Base-by-base conservation (phyloP, 2,888 invertebrate species). In the Calliopum simillimum region DNA sequence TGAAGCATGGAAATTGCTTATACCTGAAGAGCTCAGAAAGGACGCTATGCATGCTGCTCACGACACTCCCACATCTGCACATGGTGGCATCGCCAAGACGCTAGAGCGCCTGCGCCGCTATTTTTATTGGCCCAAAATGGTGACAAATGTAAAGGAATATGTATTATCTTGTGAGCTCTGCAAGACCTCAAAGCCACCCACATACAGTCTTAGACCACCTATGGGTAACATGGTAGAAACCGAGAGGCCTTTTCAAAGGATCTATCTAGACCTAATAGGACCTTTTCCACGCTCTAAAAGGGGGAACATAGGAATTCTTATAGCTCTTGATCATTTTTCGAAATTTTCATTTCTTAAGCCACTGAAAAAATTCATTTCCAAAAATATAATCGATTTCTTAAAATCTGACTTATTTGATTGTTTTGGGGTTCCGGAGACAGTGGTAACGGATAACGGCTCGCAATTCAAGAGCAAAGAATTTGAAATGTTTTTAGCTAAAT, bases 81-180 rank as follows among this genome's bases (percentile, higher is more conserved):
- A 75, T 33, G 65, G 72, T 1, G 71, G 73, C 11, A 53, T 68
- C 1, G 53, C 19, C 12, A 53, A 53, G n/a, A 53, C 53, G 16
- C 4, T 19, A 19, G 19, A 53, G 19, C 53, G 19, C 11, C 3
- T 53, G 11, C 4, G 19, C 4, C n/a, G 11, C 11, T 16, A 19
- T 14, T 55, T 65, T n/a, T 68, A 51, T 43, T 68, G 68, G 53
- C 61, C 62, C 41, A 51, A 53, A 3, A 25, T 68, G 19, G 44
- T 47, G 14, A 3, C 4, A 19, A 51, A 68, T 8, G 70, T 75
- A 8, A 12, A 47, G 51, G 4, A 0, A 21, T 51, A 63, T 68
- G 25, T 68, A 2, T 2, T 4, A 3, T 51, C 43, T 3, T 68
- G 65, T 65, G 44, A 19, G 4, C 13, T 53, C 4, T 65, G 55